These are phyloP conservation scores for Apeira syringaria DNA, from an alignment of 2,888 invertebrate genomes.

Conservation along the genomic window DNA sequence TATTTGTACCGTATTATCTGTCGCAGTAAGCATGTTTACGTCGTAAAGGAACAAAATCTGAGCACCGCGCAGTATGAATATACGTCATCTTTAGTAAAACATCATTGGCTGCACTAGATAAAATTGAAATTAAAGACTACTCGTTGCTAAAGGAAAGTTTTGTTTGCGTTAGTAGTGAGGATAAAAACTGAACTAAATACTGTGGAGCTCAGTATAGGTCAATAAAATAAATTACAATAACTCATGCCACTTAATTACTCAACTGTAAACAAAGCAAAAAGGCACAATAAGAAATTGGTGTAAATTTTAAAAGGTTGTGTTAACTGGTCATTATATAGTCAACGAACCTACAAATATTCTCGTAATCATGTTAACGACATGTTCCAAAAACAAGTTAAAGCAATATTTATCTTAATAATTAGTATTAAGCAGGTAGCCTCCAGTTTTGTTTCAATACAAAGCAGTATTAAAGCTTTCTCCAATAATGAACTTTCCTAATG, in stretches of 20 bases:
- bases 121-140: too few relatives aligned
- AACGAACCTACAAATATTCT: slow-evolving; percentile 52
- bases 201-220: slow-evolving; percentile 4
- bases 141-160: too few relatives aligned
- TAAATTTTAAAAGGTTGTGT: slow-evolving; percentile 46
- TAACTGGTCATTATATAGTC: slow-evolving; percentile 44
- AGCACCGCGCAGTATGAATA: too few relatives aligned
- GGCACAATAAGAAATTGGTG: slow-evolving; percentile 35
- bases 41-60: too few relatives aligned
- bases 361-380: slow-evolving; percentile 60
- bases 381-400: slow-evolving; percentile 71
- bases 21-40: too few relatives aligned
- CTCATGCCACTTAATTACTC: slow-evolving; percentile 29
- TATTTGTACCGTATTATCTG: too few relatives aligned
- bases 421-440: slow-evolving; percentile 73
- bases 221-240: slow-evolving; percentile 22
- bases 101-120: too few relatives aligned
- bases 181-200: too few relatives aligned
- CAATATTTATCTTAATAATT: slow-evolving; percentile 82
- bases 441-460: slow-evolving; percentile 1
- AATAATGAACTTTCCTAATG: too few relatives aligned
- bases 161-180: too few relatives aligned
- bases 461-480: slow-evolving; percentile 2
- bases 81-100: too few relatives aligned
- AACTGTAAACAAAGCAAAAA: slow-evolving; percentile 31